A percentile compares a stretch with the other conserved stretches of the same genome.
phyloP scores from a whole-genome alignment of 2,888 invertebrate species.

The Dasysyrphus tricinctus region DNA sequence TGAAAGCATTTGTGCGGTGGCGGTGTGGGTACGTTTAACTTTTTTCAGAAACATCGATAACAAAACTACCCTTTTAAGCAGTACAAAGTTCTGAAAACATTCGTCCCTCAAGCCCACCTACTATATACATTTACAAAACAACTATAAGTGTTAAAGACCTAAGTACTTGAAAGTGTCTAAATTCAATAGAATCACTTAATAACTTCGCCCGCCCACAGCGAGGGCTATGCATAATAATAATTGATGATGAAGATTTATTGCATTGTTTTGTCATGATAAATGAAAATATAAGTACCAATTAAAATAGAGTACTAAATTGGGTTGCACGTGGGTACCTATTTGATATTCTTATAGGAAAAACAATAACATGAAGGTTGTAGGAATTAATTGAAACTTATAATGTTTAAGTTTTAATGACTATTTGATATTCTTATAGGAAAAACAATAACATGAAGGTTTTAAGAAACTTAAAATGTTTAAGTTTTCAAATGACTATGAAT shows the following conservation, averaged over 20 bases:
- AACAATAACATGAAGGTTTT: too few relatives aligned
- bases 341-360: too few relatives aligned
- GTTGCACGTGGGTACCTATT: neutral
- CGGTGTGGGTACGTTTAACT: too few relatives aligned
- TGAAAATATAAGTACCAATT: slow-evolving; percentile 3
- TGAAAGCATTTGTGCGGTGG: too few relatives aligned
- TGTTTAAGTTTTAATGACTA: too few relatives aligned
- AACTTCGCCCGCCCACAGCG: slow-evolving; percentile 1
- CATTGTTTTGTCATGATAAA: slow-evolving; percentile 12
- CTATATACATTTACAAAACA: neutral
- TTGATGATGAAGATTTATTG: slow-evolving; percentile 19
- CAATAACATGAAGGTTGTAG: too few relatives aligned
- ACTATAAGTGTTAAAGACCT: neutral
- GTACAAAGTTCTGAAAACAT: neutral
- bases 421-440: too few relatives aligned
- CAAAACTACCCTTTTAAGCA: neutral
- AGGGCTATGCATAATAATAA: neutral
- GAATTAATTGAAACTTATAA: too few relatives aligned
- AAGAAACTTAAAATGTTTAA: too few relatives aligned
- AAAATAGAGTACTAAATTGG: neutral
- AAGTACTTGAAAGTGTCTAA: slow-evolving; percentile 15
- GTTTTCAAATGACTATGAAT: too few relatives aligned
- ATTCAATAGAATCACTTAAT: slow-evolving; percentile 6
- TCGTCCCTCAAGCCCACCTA: neutral
- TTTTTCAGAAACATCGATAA: neutral